Evolutionary conservation across 2,888 invertebrate species (phyloP).

Genomic region (Syrista parreyssii): DNA sequence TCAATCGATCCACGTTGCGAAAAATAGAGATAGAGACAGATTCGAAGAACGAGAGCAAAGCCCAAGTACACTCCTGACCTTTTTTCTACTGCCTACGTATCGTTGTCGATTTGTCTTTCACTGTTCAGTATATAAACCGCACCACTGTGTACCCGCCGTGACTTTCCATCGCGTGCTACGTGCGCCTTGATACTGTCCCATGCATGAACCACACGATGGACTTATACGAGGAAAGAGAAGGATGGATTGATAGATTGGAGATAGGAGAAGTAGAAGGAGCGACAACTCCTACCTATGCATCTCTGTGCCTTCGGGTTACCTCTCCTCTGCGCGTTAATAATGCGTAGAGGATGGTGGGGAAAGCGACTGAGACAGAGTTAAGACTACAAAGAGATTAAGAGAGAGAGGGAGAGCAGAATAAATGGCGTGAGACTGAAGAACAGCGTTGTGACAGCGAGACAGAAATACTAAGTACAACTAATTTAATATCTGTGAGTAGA

Average conservation of each 20-base stretch:
- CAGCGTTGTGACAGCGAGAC: not conserved
- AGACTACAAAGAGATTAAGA: not conserved
- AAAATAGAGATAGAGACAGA: not conserved
- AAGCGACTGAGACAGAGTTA: not conserved
- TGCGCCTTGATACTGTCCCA: slow-evolving; percentile 39
- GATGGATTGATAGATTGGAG: not conserved
- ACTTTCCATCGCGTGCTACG: slow-evolving; percentile 23
- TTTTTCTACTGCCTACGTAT: not conserved
- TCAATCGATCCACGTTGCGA: not conserved
- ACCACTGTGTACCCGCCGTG: not conserved
- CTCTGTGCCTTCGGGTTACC: not conserved
- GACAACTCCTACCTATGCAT: not conserved
- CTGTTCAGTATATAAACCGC: not conserved
- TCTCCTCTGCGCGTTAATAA: not conserved
- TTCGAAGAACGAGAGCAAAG: not conserved
- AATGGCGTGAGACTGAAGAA: not conserved
- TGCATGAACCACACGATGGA: slow-evolving; percentile 21
- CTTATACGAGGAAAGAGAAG: slow-evolving; percentile 27
- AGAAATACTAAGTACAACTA: not conserved
- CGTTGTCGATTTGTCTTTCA: not conserved
- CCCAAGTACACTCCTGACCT: not conserved
- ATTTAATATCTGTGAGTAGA: not conserved
- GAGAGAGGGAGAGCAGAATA: not conserved
- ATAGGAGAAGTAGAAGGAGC: not conserved
- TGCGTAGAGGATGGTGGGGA: not conserved